phyloP scores from a whole-genome alignment of 92 coral and sea anemone genomes.

The Plumapathes pennacea region DNA sequence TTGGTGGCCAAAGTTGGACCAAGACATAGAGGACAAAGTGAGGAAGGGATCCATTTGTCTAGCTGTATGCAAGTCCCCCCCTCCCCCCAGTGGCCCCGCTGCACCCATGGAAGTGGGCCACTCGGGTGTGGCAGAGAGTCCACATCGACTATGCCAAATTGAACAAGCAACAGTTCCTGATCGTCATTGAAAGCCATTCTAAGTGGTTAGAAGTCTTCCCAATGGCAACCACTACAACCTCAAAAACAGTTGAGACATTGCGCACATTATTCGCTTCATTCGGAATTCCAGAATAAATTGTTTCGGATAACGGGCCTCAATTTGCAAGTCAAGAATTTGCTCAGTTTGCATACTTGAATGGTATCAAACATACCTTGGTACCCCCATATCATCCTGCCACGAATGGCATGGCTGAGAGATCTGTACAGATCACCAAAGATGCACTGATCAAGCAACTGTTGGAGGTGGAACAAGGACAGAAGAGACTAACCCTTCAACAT shows the following conservation, averaged over 20 bases:
- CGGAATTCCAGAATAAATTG: slow-evolving; percentile 26
- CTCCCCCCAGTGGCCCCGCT: slow-evolving; percentile 6
- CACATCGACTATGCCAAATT: slow-evolving; percentile 44
- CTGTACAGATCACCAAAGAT: slow-evolving; percentile 21
- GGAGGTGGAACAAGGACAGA: slow-evolving; percentile 1
- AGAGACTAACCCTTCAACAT: neutral
- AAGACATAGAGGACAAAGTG: slow-evolving; percentile 10
- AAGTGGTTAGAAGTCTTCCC: slow-evolving; percentile 35
- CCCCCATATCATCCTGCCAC: slow-evolving; percentile 53
- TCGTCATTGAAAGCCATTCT: slow-evolving; percentile 44
- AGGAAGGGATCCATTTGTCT: no score
- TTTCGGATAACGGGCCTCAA: slow-evolving; percentile 27
- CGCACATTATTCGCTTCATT: slow-evolving; percentile 4
- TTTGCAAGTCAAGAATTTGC: neutral
- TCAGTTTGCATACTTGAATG: neutral
- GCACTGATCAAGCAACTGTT: slow-evolving; percentile 15
- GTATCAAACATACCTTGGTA: slow-evolving; percentile 19
- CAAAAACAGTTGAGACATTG: slow-evolving; percentile 8
- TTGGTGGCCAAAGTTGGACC: slow-evolving; percentile 15
- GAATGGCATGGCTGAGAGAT: slow-evolving; percentile 39
- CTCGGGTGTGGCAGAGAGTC: slow-evolving; percentile 40
- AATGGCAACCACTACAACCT: slow-evolving; percentile 4
- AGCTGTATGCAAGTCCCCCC: no score
- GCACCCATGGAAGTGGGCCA: slow-evolving; percentile 35
- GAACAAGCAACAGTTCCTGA: slow-evolving; percentile 42